These are phyloP conservation scores for Numenius phaeopus DNA, from an alignment of 2,797 vertebrate genomes.

Conservation along the genomic window DNA sequence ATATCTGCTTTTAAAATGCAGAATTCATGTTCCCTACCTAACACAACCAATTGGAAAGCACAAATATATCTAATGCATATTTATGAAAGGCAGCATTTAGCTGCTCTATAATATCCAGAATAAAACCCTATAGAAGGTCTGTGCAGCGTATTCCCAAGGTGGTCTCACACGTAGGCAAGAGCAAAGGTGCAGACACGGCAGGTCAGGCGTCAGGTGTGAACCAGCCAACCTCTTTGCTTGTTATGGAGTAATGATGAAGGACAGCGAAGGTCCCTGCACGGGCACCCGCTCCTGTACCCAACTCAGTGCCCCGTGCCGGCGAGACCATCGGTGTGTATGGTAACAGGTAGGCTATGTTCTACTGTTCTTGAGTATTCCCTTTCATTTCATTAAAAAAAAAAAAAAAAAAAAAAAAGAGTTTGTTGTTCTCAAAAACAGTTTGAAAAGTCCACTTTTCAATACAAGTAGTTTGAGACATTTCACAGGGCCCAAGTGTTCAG, in stretches of 20 bases:
- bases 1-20: constrained; percentile 12
- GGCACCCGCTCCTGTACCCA: background rate
- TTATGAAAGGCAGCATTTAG: background rate
- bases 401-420: background rate
- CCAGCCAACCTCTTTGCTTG: background rate
- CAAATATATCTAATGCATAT: background rate
- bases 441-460: constrained; percentile 15
- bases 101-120: background rate
- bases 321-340: fast-evolving
- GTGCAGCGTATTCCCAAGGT: background rate
- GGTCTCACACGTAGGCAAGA: fast-evolving
- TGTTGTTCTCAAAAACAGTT: background rate
- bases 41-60: background rate
- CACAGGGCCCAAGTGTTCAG: constrained; percentile 29
- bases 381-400: background rate
- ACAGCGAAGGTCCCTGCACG: background rate
- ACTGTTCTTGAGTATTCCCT: background rate
- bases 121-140: background rate
- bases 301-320: fast-evolving
- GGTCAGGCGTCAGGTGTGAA: fast-evolving
- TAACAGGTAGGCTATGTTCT: background rate
- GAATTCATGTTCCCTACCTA: background rate
- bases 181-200: background rate
- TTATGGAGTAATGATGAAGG: background rate
- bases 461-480: constrained; percentile 36